These are phyloP conservation scores for Drosophila persimilis DNA, from an alignment of 1,140 invertebrate genomes.

Conservation along the genomic window DNA sequence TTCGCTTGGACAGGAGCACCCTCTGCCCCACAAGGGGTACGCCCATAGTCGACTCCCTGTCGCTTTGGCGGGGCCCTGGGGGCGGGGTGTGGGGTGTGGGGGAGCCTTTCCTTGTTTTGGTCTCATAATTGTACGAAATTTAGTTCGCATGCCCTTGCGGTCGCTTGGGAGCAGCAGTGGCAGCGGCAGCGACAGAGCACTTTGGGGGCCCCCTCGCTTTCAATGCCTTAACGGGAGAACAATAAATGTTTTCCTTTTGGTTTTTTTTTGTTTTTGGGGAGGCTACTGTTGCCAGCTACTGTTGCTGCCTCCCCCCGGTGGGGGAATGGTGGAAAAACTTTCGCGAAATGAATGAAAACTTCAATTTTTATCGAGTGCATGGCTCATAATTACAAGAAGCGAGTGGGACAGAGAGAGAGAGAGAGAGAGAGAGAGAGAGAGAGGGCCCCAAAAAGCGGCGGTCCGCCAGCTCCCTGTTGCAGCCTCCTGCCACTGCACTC, in stretches of 20 bases:
- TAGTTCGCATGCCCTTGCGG: slow-evolving; percentile 81
- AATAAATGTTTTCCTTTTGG: slow-evolving; percentile 66
- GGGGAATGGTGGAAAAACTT: slow-evolving; percentile 67
- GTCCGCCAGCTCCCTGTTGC: not conserved
- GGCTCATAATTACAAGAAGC: slow-evolving; percentile 74
- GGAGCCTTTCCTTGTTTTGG: slow-evolving; percentile 47
- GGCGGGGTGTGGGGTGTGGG: not conserved
- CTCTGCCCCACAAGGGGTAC: slow-evolving; percentile 2
- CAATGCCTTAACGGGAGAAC: slow-evolving; percentile 78
- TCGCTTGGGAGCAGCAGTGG: slow-evolving; percentile 46
- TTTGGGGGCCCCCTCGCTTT: slow-evolving; percentile 46
- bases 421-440: slow-evolving; percentile 5
- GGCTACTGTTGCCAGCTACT: slow-evolving; percentile 40
- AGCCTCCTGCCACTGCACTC: slow-evolving; percentile 19
- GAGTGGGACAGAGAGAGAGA: not conserved
- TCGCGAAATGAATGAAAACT: slow-evolving; percentile 79
- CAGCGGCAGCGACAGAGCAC: slow-evolving; percentile 6
- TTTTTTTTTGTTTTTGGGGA: no score
- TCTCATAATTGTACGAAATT: slow-evolving; percentile 81
- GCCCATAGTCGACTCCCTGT: slow-evolving; percentile 7
- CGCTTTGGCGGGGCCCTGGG: not conserved
- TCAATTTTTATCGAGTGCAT: slow-evolving; percentile 80
- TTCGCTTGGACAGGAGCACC: no score
- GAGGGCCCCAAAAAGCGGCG: not conserved
- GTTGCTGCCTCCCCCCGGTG: slow-evolving; percentile 33